phyloP scores from a whole-genome alignment of 2,797 vertebrate genomes.

The Pachyuromys duprasi region DNA sequence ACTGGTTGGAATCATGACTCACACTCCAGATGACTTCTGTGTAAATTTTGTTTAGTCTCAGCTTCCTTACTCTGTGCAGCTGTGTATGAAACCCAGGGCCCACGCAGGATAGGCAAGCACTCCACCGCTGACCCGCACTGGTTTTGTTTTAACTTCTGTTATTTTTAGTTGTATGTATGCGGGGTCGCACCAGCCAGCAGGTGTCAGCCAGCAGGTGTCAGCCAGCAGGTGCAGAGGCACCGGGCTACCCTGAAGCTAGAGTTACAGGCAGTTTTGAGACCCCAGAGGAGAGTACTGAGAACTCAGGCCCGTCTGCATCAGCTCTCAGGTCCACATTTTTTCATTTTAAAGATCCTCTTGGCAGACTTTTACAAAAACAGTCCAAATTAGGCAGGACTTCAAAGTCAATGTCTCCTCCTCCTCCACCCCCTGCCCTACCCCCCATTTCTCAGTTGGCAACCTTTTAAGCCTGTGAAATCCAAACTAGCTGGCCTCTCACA shows the following conservation, averaged over 20 bases:
- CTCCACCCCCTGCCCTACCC: too few species aligned
- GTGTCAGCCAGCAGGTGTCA: neutral
- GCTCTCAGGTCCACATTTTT: neutral
- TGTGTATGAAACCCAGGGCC: neutral
- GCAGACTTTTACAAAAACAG: slow-evolving; percentile 7
- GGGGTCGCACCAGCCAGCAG: neutral
- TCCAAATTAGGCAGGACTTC: slow-evolving; percentile 48
- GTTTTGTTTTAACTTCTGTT: neutral
- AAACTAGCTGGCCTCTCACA: too few species aligned
- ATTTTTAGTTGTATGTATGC: neutral
- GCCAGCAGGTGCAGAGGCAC: neutral
- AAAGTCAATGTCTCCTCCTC: neutral
- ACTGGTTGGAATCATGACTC: neutral
- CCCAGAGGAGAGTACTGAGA: neutral
- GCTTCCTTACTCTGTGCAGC: neutral
- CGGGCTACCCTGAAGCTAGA: neutral
- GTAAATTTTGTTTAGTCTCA: neutral
- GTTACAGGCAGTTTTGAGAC: neutral
- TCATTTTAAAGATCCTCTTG: slow-evolving; percentile 4
- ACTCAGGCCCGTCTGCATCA: neutral
- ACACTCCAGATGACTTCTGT: neutral
- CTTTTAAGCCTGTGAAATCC: too few species aligned
- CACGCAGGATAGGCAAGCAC: neutral
- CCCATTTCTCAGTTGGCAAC: too few species aligned
- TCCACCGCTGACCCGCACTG: neutral